Base-by-base conservation (phyloP, 2,888 invertebrate genomes). In the Oscheius myriophilus region DNA sequence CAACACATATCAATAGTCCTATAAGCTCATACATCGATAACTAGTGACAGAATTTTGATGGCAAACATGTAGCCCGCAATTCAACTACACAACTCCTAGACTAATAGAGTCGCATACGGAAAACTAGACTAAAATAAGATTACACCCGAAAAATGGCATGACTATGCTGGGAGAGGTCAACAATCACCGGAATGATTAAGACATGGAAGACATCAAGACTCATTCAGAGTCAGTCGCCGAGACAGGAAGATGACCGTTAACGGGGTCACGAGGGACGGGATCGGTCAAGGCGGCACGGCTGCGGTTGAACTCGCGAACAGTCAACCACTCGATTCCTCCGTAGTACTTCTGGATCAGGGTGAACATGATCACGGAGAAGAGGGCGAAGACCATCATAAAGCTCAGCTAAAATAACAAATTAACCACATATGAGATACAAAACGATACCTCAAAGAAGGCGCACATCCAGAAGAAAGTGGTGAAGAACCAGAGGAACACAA, bases 321-420 rank as follows among this genome's bases (percentile, higher is more conserved):
- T 70, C 16, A 82, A 67, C 73, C 75, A 80, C 65, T 84, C 84
- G 12, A 84, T 64, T 41, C 84, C 84, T 39, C 82, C 83, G 70
- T 79, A 83, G 39, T 73, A 55, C 45, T 71, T 68, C 45, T 72
- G 68, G n/a, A 75, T 70, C 39, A 52, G 51, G 16, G 57, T 39
- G 62, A 71, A 78, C 69, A 75, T 72, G 39, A 68, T 53, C 23
- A 62, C 66, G 9, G 71, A 26, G 42, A 78, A 21, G n/a, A 78
- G 1, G n/a, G 71, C 71, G 64, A 70, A 75, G 57, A 69, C 69
- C 67, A 75, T 69, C 75, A 75, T 75, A 12, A 78, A 46, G 11
- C 71, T 62, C 7, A 71, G 70, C 75, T 77, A 62, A n/a, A 74
- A 49, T 39, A 43, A 16, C 26, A 42, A 21, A 41, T 59, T 43